phyloP scores from a whole-genome alignment of 2,888 invertebrate species.

The Torymus aiolomorphi region DNA sequence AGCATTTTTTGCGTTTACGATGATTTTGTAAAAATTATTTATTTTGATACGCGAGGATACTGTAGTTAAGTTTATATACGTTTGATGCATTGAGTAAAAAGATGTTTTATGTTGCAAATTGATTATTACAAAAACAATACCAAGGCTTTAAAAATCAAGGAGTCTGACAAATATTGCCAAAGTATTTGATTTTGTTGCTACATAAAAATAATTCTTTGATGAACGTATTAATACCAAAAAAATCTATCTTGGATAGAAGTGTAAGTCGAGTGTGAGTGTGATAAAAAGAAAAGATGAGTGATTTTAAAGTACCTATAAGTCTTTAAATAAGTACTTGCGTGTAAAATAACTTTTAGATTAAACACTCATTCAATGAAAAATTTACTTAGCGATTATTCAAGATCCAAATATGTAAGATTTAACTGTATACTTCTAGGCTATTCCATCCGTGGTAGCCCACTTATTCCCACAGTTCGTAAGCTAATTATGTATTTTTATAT shows the following conservation, averaged over 20 bases:
- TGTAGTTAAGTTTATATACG: slow-evolving; percentile 16
- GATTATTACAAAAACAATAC: slow-evolving; percentile 60
- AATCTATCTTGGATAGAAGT: slow-evolving; percentile 62
- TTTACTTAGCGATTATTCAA: slow-evolving; percentile 61
- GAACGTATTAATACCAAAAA: slow-evolving; percentile 62
- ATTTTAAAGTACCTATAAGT: slow-evolving; percentile 61
- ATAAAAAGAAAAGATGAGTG: slow-evolving; percentile 63
- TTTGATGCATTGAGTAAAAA: background rate
- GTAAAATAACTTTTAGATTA: slow-evolving; percentile 71
- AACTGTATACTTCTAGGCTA: slow-evolving; percentile 71
- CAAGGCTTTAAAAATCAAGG: slow-evolving; percentile 70
- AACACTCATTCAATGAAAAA: slow-evolving; percentile 65
- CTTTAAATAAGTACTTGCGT: slow-evolving; percentile 66
- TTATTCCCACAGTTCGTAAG: slow-evolving; percentile 74
- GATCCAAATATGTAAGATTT: slow-evolving; percentile 71
- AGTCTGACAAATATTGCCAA: slow-evolving; percentile 76
- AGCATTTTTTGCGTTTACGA: slow-evolving; percentile 16
- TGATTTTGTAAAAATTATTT: background rate
- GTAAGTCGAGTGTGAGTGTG: slow-evolving; percentile 59
- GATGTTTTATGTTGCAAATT: slow-evolving; percentile 12
- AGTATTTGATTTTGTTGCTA: slow-evolving; percentile 66
- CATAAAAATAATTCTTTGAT: slow-evolving; percentile 47
- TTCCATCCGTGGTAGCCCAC: slow-evolving; percentile 67
- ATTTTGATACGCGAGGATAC: slow-evolving; percentile 10
- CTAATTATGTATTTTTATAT: slow-evolving; percentile 77